phyloP scores from a whole-genome alignment of 2,113 vertebrate genomes.

The Merops nubicus region DNA sequence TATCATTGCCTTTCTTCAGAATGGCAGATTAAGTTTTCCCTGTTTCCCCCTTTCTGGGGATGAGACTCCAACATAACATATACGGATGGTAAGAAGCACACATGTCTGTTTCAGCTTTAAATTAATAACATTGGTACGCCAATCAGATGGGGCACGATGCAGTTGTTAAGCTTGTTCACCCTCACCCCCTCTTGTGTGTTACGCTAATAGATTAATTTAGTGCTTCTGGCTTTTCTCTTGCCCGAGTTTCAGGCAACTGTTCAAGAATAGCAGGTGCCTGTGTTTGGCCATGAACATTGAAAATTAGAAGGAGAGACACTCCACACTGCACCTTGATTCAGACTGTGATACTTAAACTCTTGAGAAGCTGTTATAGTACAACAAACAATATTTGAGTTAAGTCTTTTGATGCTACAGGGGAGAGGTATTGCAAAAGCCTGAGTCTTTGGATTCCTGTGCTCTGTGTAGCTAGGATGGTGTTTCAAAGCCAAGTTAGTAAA shows the following conservation, averaged over 20 bases:
- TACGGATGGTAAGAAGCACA: constrained; percentile 9
- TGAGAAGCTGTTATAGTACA: background rate
- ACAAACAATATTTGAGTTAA: background rate
- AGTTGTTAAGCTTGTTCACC: background rate
- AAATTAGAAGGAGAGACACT: background rate
- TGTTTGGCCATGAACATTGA: background rate
- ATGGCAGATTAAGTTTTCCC: constrained; percentile 43
- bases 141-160: background rate
- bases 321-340: background rate
- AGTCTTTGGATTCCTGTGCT: background rate
- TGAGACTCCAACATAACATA: background rate
- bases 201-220: background rate
- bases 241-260: background rate
- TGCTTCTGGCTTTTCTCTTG: background rate
- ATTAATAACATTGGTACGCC: background rate
- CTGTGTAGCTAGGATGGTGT: background rate
- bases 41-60: background rate
- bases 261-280: background rate
- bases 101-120: background rate
- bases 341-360: background rate
- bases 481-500: background rate
- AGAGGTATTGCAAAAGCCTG: background rate
- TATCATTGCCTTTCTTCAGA: background rate
- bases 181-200: background rate
- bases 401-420: background rate